Percentiles rank a stretch among this genome's conserved stretches.
phyloP scores from a whole-genome alignment of 2,888 invertebrate species.

The Drosophila tripunctata region DNA sequence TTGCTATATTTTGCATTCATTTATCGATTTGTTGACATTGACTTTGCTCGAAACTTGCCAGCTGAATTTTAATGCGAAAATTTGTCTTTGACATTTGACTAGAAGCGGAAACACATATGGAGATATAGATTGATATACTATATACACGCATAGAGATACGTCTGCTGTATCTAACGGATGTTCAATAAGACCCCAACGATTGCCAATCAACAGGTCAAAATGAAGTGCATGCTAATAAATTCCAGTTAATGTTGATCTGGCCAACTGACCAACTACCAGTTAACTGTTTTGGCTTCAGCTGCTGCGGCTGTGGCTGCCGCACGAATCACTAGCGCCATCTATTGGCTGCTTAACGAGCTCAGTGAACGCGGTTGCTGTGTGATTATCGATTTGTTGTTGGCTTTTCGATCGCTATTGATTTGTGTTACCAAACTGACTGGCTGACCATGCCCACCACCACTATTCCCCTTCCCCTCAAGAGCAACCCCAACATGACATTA shows the following conservation, averaged over 20 bases:
- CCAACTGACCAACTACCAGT: constrained; percentile 46
- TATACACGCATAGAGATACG: too few species aligned
- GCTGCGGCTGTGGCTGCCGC: constrained; percentile 2
- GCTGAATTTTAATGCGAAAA: constrained; percentile 31
- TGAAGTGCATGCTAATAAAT: constrained; percentile 44
- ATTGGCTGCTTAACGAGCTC: constrained; percentile 45
- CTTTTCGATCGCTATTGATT: constrained; percentile 69
- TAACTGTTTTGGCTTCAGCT: constrained; percentile 2
- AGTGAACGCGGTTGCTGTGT: constrained; percentile 33
- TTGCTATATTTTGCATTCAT: constrained; percentile 23
- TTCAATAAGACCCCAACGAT: not conserved
- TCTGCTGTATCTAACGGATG: constrained; percentile 12
- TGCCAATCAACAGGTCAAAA: constrained; percentile 26
- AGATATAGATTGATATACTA: not conserved
- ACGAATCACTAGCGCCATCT: constrained; percentile 44
- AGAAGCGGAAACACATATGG: constrained; percentile 35
- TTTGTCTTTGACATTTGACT: constrained; percentile 34
- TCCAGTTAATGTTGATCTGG: constrained; percentile 39
- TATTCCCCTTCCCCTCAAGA: constrained; percentile 11
- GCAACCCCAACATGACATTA: constrained; percentile 74
- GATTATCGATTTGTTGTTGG: constrained; percentile 64
- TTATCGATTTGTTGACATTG: constrained; percentile 53
- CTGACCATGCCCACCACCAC: constrained; percentile 19
- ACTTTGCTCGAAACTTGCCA: constrained; percentile 45
- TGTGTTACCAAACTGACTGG: constrained; percentile 57